Conservation (phyloP, 2,888 invertebrate genomes). For the Campoplex capitator region DNA sequence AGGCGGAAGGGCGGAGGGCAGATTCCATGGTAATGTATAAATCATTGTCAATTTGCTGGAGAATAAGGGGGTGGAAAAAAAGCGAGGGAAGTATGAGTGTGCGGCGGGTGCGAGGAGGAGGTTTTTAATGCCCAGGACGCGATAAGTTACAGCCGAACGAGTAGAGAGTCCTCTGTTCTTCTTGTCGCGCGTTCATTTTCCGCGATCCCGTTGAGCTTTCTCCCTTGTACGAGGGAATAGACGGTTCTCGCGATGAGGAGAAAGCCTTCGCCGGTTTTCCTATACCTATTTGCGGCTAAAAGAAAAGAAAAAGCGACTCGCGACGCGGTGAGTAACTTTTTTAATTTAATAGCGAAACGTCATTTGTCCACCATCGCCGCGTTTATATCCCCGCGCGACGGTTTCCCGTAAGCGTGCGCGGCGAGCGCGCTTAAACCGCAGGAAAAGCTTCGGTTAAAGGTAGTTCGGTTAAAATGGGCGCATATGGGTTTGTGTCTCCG, state of each 20-base stretch:
- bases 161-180: conserved; percentile 41
- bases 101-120: conserved; percentile 49
- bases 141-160: conserved; percentile 65
- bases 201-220: neutral
- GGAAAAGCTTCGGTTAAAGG: neutral
- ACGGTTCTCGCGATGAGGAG: no score
- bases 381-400: neutral
- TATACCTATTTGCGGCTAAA: conserved; percentile 41
- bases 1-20: neutral
- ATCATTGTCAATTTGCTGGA: conserved; percentile 65
- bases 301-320: conserved; percentile 21
- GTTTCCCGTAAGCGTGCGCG: neutral
- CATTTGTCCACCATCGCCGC: conserved; percentile 59
- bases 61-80: conserved; percentile 26
- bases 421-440: neutral
- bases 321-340: conserved; percentile 68
- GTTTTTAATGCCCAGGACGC: conserved; percentile 55
- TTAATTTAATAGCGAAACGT: conserved; percentile 70
- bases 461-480: neutral
- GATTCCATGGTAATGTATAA: conserved; percentile 58
- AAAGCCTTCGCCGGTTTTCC: neutral
- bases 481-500: neutral
- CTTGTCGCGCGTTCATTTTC: conserved; percentile 30
- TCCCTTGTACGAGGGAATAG: neutral
- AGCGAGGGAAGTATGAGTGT: neutral